Percentiles rank a stretch among this genome's conserved stretches.
Evolutionary conservation across 2,113 vertebrate species (phyloP).

Genomic region (Isichthys henryi): DNA sequence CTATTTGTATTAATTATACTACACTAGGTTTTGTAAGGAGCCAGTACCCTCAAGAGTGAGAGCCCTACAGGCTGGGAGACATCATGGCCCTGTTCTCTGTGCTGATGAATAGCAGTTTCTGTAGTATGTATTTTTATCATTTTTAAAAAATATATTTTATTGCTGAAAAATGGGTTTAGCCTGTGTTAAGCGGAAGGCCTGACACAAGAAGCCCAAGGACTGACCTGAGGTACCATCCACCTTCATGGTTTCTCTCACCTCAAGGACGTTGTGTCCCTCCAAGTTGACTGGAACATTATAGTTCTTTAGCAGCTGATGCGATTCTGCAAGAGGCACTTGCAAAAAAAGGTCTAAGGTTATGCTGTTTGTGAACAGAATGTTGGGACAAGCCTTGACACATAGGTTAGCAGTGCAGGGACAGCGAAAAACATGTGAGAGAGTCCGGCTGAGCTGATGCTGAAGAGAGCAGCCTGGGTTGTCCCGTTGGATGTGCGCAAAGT

Average conservation of each 20-base stretch:
- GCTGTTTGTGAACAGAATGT: neutral
- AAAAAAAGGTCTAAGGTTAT: neutral
- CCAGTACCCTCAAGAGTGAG: neutral
- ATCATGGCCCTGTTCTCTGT: neutral
- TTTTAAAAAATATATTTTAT: neutral
- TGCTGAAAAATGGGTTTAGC: neutral
- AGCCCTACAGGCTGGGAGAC: neutral
- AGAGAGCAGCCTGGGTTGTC: neutral
- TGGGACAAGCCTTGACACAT: neutral
- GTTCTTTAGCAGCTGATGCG: neutral
- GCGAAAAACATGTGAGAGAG: neutral
- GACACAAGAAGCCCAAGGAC: neutral
- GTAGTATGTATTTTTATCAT: neutral
- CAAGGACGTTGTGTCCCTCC: neutral
- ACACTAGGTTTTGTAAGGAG: constrained; percentile 16
- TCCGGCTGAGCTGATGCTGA: neutral
- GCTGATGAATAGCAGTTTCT: neutral
- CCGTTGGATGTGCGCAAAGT: neutral
- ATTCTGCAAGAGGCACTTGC: neutral
- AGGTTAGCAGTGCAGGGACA: neutral
- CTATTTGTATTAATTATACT: constrained; percentile 39
- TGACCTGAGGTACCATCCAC: neutral
- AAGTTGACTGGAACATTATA: neutral
- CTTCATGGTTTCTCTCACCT: neutral
- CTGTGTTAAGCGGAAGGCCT: neutral